Base-by-base conservation (phyloP, 2,113 vertebrate genomes). In the Fulmarus glacialis region DNA sequence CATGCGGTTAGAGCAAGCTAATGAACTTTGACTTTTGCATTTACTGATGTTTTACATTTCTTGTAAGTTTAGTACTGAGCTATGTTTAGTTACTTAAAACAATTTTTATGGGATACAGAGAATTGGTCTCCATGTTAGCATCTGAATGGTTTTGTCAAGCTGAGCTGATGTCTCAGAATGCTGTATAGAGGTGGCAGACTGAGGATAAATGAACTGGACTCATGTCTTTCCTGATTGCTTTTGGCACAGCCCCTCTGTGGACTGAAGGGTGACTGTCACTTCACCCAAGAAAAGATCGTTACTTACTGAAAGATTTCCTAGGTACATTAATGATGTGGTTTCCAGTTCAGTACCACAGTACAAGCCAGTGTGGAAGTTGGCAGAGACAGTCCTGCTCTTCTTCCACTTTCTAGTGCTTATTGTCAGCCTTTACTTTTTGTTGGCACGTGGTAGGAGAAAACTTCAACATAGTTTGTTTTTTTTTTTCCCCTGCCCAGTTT, bases 381-480 rank as follows among this genome's bases (percentile, higher is more conserved):
- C 62, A 38, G 38, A 67, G 48, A 32, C 1, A 6, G 10, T 63
- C 48, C 73, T 73, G 26, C 36, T 73, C 15, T 38, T 89, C n/a
- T 63, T 63, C 56, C 26, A 8, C 48, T 63, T 77, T 17, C 4
- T 23, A 50, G 8, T 19, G 30, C 18, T 62, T 59, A 2, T 12
- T 86, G 38, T 63, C 38, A 83, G 29, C 17, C 22, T 26, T 38
- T 73, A 8, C 12, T 40, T 89, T 42, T 52, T 81, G 20, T 43
- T 73, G 60, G 8, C 1, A 4, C 0, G 0, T 21, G 12, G 5
- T 36, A 59, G 8, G 8, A 55, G 55, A 45, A 67, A 43, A 77
- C 7, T 62, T 62, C 21, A 64, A 15, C 4, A 2, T 6, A 5
- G 11, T 26, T 30, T 11, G 26, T 38, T 45, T 48, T 7, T 9